Evolutionary conservation across 2,113 vertebrate genomes (phyloP), one percentile per base, ranked within the genome.

Genomic region (Okapia johnstoni): DNA sequence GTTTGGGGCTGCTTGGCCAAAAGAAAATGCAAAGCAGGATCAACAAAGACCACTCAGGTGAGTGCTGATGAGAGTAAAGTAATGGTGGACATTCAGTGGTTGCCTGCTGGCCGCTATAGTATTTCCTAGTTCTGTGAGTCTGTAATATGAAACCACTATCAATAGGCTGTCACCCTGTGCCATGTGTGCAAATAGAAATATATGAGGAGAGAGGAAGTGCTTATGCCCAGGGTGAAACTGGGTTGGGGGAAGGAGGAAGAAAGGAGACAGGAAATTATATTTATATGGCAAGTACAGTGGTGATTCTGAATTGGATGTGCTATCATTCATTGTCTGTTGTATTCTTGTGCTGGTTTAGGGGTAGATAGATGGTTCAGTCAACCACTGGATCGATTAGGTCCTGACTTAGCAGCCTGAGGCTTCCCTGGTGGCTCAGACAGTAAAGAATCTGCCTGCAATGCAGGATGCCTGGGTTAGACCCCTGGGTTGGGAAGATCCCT

Each of bases 161-260:
- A 28, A 13, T 46, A 88, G 92, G 30, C 93, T 93, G 88, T 60
- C 91, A 83, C 33, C 40, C 55, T 55, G 48, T 1, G 36, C 88
- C 30, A 14, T 16, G 61, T 7, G 79, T 92, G 88, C 48, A 76
- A 83, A 93, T n/a, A 91, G 94, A 96, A 93, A 95, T 63, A 66
- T 48, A 66, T 23, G 58, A 95, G 61, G 66, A 87, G 8, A 52
- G 83, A 94, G 57, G 60, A 81, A 50, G 30, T 73, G 63, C 88
- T 73, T 73, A 33, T 13, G 17, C 43, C 81, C 76, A n/a, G 54
- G 33, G 19, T 79, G 77, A 33, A 55, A 6, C 50, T 48, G 77
- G 21, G 26, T 25, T 10, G 43, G 43, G 58, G 81, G 48, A 92
- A 36, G 90, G 46, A 86, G 60, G 46, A 76, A 63, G 43, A 50